Conservation (phyloP, 2,888 invertebrate genomes). For the Beris morrisii region DNA sequence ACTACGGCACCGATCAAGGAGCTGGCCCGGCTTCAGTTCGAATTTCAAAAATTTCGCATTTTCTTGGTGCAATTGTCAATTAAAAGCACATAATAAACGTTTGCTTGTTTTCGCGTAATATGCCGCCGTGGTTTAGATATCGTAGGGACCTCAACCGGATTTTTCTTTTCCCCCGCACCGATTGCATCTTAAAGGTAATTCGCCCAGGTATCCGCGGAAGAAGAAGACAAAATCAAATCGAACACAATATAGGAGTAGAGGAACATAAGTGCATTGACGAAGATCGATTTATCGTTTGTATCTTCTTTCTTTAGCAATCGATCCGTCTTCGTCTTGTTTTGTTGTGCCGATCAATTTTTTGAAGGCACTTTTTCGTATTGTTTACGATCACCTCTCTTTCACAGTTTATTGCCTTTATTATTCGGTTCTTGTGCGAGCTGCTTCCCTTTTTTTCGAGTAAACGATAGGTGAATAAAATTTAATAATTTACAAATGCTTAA, state of each 20-base stretch:
- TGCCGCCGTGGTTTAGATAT: conserved; percentile 22
- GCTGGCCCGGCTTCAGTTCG: conserved; percentile 27
- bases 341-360: too few relatives aligned
- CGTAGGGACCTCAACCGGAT: conserved; percentile 10
- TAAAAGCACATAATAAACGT: too few relatives aligned
- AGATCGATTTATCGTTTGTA: conserved; percentile 27
- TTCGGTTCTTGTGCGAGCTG: too few relatives aligned
- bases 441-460: too few relatives aligned
- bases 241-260: conserved; percentile 25
- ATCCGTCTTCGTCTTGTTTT: too few relatives aligned
- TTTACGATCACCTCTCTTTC: too few relatives aligned
- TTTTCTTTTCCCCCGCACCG: conserved; percentile 12
- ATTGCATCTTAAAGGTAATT: conserved; percentile 18
- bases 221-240: conserved; percentile 22
- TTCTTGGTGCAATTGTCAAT: too few relatives aligned
- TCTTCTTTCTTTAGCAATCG: too few relatives aligned
- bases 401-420: too few relatives aligned
- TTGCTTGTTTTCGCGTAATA: neutral
- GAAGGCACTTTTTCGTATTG: too few relatives aligned
- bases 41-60: conserved; percentile 19
- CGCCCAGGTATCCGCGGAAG: conserved; percentile 6
- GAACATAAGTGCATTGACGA: conserved; percentile 32
- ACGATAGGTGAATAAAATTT: too few relatives aligned
- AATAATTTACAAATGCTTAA: too few relatives aligned
- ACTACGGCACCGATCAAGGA: neutral